Evolutionary conservation across 1,140 invertebrate genomes (phyloP).

Genomic region (Bathynomus jamesi): DNA sequence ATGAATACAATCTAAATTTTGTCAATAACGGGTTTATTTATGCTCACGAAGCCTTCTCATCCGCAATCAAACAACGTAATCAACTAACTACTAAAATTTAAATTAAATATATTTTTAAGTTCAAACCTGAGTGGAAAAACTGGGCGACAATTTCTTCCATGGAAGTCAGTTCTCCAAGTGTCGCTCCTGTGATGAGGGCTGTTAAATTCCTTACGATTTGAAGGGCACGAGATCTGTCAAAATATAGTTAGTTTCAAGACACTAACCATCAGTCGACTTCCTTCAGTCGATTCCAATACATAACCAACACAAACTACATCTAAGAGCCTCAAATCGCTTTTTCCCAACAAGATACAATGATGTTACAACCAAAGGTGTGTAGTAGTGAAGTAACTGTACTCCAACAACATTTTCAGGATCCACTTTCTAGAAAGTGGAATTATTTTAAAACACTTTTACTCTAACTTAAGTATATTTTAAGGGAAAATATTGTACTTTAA

Average conservation of each 20-base stretch:
- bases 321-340: not conserved
- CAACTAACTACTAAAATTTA: no score
- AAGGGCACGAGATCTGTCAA: slow-evolving; percentile 45
- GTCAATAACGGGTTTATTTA: no score
- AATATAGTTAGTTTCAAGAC: no score
- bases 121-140: slow-evolving; percentile 51
- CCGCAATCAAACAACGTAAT: no score
- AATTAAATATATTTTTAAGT: no score
- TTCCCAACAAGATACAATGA: not conserved
- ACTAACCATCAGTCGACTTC: not conserved
- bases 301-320: not conserved
- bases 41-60: no score
- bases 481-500: not conserved
- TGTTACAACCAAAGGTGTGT: not conserved
- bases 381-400: no score
- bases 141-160: slow-evolving; percentile 59
- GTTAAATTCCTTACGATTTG: slow-evolving; percentile 56
- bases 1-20: no score
- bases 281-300: not conserved
- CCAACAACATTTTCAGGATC: no score
- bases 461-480: no score
- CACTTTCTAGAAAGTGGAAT: no score
- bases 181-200: slow-evolving; percentile 51
- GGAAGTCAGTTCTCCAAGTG: slow-evolving; percentile 57
- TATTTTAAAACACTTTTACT: no score